phyloP scores from a whole-genome alignment of 2,797 vertebrate genomes.

The Naso thynnoides region DNA sequence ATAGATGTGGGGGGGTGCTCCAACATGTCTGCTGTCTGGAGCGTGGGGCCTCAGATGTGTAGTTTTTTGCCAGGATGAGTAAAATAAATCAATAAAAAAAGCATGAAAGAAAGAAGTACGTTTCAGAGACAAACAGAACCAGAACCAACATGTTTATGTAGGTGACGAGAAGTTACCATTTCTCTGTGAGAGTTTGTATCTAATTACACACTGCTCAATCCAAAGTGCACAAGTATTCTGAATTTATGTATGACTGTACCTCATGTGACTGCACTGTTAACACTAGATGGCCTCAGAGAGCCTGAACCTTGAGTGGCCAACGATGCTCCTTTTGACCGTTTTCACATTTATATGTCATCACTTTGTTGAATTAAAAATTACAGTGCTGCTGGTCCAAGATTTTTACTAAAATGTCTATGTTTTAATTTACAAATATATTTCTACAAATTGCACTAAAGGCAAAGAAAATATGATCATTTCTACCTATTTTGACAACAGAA shows the following conservation, averaged over 20 bases:
- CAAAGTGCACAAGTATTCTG: conserved; percentile 2
- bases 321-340: too few species aligned
- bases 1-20: neutral
- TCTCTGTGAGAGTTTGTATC: conserved; percentile 33
- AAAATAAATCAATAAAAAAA: neutral
- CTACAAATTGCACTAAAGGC: too few species aligned
- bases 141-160: neutral
- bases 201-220: neutral
- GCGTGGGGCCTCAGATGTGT: conserved; percentile 29
- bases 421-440: too few species aligned
- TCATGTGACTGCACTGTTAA: neutral
- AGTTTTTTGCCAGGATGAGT: conserved; percentile 6
- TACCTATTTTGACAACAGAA: too few species aligned
- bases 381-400: too few species aligned
- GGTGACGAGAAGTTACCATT: neutral
- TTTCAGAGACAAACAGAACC: conserved; percentile 46
- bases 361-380: too few species aligned
- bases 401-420: too few species aligned
- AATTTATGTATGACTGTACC: neutral
- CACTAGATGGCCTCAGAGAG: conserved; percentile 36
- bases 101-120: neutral
- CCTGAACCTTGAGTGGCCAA: too few species aligned
- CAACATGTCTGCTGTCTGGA: conserved; percentile 52
- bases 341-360: too few species aligned
- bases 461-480: too few species aligned